Evolutionary conservation across 2,888 invertebrate species (phyloP).

Genomic region (Monopis laevigella): DNA sequence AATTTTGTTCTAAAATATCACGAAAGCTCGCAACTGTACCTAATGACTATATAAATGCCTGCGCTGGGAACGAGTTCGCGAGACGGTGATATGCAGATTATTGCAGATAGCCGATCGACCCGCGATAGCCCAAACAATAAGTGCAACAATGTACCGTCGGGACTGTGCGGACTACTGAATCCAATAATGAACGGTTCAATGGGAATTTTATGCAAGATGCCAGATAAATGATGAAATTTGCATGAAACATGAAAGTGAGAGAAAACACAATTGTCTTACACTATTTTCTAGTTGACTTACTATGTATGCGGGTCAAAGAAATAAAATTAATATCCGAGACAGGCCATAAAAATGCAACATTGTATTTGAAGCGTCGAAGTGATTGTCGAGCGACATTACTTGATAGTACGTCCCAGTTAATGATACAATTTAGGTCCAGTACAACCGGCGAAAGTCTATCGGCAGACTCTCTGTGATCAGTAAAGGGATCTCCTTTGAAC

Average conservation of each 20-base stretch:
- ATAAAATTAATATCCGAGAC: too few species aligned
- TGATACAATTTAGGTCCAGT: too few species aligned
- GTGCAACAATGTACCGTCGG: constrained; percentile 25
- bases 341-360: too few species aligned
- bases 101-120: constrained; percentile 48
- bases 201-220: constrained; percentile 9
- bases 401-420: too few species aligned
- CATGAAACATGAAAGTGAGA: neutral
- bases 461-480: too few species aligned
- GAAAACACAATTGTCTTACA: neutral
- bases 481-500: too few species aligned
- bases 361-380: too few species aligned
- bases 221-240: constrained; percentile 2
- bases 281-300: too few species aligned
- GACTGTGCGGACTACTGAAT: constrained; percentile 8
- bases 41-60: constrained; percentile 51
- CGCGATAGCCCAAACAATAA: constrained; percentile 57
- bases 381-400: too few species aligned
- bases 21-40: constrained; percentile 51
- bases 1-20: constrained; percentile 55
- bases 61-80: constrained; percentile 52
- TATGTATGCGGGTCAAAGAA: too few species aligned
- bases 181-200: constrained; percentile 9
- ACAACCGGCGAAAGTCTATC: too few species aligned
- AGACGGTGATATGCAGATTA: constrained; percentile 42